Conservation (phyloP, 2,113 vertebrate genomes). For the Trichechus manatus region DNA sequence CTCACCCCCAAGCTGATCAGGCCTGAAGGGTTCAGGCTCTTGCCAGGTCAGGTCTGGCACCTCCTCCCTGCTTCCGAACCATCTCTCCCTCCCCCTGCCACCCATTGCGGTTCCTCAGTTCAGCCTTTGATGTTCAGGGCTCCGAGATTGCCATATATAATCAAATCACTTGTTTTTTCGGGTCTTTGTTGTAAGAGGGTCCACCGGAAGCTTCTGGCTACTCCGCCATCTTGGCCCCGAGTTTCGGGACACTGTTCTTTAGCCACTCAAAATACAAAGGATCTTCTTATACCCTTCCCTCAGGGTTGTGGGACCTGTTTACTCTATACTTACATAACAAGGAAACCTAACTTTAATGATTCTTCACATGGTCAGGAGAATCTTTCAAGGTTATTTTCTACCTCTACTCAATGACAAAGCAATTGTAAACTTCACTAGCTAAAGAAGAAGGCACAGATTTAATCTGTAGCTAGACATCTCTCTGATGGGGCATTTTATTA, state of each 20-base stretch:
- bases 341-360: conserved; percentile 32
- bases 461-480: conserved; percentile 28
- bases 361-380: neutral
- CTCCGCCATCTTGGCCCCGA: too few species aligned
- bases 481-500: neutral
- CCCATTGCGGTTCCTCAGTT: too few species aligned
- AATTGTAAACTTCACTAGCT: conserved; percentile 46
- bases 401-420: conserved; percentile 57
- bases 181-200: too few species aligned
- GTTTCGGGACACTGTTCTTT: neutral
- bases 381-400: conserved; percentile 55
- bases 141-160: too few species aligned
- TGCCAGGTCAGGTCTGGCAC: too few species aligned
- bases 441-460: conserved; percentile 35
- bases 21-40: too few species aligned
- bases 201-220: too few species aligned
- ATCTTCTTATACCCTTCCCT: conserved; percentile 19
- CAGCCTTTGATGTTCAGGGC: too few species aligned
- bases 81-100: too few species aligned
- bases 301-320: neutral
- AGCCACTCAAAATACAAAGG: neutral
- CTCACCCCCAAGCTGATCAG: too few species aligned
- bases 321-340: neutral
- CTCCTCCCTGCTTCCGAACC: too few species aligned
- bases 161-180: too few species aligned